phyloP scores from a whole-genome alignment of 2,888 invertebrate genomes.

The Bhutanitis thaidina region DNA sequence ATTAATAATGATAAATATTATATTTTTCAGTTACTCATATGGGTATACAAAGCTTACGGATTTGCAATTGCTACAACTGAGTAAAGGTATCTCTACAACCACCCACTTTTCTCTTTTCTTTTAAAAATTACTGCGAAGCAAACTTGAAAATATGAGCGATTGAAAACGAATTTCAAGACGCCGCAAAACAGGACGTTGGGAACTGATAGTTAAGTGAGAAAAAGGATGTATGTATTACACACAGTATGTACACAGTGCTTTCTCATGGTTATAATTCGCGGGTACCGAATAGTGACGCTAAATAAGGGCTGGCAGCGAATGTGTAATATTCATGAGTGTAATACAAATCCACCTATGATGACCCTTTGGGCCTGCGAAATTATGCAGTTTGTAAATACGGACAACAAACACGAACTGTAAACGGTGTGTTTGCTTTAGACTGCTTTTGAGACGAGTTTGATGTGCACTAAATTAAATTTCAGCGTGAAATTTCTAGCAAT shows the following conservation, averaged over 20 bases:
- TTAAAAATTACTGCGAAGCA: no score
- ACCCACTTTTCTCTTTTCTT: no score
- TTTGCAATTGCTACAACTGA: no score
- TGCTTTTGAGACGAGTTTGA: neutral
- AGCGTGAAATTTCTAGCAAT: neutral
- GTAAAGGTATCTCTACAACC: no score
- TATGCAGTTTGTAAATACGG: neutral
- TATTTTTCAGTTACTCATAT: no score
- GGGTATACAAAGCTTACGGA: no score
- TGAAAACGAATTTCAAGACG: no score
- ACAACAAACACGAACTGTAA: neutral
- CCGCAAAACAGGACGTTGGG: no score
- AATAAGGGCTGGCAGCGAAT: neutral
- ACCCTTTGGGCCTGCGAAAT: neutral
- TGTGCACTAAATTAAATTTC: neutral
- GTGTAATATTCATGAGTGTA: neutral
- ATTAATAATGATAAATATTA: no score
- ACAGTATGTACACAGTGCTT: no score
- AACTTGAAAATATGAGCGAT: no score
- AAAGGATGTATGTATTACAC: neutral
- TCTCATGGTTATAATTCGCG: neutral
- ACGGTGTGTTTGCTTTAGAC: neutral
- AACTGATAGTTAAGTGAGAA: no score
- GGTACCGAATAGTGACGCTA: neutral
- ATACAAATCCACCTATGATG: neutral